These are phyloP conservation scores for Yoshiicerus persimilis DNA, from an alignment of 1,140 invertebrate genomes.

Conservation along the genomic window DNA sequence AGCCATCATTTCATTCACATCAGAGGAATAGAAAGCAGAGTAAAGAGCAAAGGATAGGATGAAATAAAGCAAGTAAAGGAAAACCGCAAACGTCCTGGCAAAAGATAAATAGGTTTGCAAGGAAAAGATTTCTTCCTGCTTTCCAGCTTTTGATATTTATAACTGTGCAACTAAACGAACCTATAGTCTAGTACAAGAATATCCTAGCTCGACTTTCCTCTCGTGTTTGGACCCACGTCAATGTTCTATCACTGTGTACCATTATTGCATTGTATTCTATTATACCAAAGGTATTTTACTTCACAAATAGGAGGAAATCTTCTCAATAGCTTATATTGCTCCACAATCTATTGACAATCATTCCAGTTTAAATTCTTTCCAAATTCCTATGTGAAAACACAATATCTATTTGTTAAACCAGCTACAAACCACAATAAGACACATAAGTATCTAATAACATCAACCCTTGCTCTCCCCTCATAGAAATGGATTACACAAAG, in stretches of 20 bases:
- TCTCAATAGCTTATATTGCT: not conserved
- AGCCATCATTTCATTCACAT: not conserved
- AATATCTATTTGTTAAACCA: not conserved
- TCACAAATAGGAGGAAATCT: too few relatives aligned
- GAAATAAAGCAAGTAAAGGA: not conserved
- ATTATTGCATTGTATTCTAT: too few relatives aligned
- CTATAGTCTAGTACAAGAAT: not conserved
- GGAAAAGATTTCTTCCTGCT: not conserved
- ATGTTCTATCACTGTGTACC: not conserved
- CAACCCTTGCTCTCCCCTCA: too few relatives aligned
- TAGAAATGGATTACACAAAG: not conserved
- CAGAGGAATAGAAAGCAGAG: not conserved
- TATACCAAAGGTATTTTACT: too few relatives aligned
- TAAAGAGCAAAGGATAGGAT: not conserved
- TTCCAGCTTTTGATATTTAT: not conserved
- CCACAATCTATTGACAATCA: not conserved
- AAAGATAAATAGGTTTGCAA: slow-evolving; percentile 17
- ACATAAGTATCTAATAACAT: not conserved
- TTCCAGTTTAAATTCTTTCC: not conserved
- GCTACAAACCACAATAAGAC: not conserved
- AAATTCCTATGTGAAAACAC: not conserved
- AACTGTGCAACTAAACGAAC: not conserved
- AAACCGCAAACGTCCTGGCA: slow-evolving; percentile 13
- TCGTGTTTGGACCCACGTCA: not conserved
- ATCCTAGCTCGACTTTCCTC: not conserved